phyloP scores from a whole-genome alignment of 2,888 invertebrate genomes.

The Galeruca laticollis region DNA sequence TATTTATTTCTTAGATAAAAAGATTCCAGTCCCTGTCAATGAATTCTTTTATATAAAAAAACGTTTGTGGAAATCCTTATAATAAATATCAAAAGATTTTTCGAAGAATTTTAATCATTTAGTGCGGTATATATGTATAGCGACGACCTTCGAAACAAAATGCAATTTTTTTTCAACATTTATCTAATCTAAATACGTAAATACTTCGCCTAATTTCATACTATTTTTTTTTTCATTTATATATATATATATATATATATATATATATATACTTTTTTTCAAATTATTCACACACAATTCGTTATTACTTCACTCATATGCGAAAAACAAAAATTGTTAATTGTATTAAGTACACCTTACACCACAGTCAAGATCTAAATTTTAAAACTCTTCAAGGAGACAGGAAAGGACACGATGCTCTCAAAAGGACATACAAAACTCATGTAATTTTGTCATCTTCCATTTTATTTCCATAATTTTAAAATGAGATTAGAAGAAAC shows the following conservation, averaged over 20 bases:
- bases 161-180: not conserved
- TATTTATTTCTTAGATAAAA: slow-evolving; percentile 16
- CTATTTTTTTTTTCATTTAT: no score
- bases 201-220: not conserved
- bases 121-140: slow-evolving; percentile 13
- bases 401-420: not conserved
- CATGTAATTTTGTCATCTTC: not conserved
- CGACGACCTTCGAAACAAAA: not conserved
- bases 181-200: slow-evolving; percentile 1
- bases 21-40: slow-evolving; percentile 15
- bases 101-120: not conserved
- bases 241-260: not conserved
- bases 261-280: not conserved
- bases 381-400: not conserved
- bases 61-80: not conserved
- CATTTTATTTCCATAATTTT: no score
- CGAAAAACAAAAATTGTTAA: not conserved
- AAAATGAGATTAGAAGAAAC: no score
- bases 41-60: not conserved
- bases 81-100: slow-evolving; percentile 11
- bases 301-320: slow-evolving; percentile 10
- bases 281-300: not conserved
- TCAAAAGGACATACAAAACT: not conserved
- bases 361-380: not conserved
- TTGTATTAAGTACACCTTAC: not conserved